These are phyloP conservation scores for Seira ritae DNA, from an alignment of 2,888 invertebrate species.

Conservation along the genomic window DNA sequence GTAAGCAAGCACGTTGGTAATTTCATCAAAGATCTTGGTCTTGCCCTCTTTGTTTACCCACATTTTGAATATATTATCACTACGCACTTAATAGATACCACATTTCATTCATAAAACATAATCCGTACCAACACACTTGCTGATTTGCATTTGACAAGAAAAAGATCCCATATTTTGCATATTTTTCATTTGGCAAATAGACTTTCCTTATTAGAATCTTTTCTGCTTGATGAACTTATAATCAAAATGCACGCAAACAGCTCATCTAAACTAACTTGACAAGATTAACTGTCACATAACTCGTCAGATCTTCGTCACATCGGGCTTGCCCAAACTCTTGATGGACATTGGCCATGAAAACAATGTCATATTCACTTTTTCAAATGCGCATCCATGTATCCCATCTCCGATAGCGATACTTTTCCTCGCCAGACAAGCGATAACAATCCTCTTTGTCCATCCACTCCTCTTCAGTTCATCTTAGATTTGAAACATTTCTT, in stretches of 20 bases:
- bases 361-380: slow-evolving; percentile 28
- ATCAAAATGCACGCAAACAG: not conserved
- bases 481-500: not conserved
- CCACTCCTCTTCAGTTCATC: slow-evolving; percentile 20
- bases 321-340: slow-evolving; percentile 21
- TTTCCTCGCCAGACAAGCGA: too few relatives aligned
- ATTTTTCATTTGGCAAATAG: not conserved
- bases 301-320: not conserved
- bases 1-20: too few relatives aligned
- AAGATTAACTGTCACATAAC: too few relatives aligned
- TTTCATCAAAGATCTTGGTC: not conserved
- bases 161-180: not conserved
- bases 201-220: not conserved
- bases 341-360: slow-evolving; percentile 53
- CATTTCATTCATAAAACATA: not conserved
- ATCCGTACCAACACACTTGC: not conserved
- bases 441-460: not conserved
- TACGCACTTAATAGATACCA: too few relatives aligned
- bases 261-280: not conserved
- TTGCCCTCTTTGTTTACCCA: not conserved
- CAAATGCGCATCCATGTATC: not conserved
- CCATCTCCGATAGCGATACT: not conserved
- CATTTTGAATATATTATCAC: not conserved
- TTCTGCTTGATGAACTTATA: not conserved
- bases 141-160: not conserved